Conservation (phyloP, 2,888 invertebrate genomes). For the Abrostola triplasia region DNA sequence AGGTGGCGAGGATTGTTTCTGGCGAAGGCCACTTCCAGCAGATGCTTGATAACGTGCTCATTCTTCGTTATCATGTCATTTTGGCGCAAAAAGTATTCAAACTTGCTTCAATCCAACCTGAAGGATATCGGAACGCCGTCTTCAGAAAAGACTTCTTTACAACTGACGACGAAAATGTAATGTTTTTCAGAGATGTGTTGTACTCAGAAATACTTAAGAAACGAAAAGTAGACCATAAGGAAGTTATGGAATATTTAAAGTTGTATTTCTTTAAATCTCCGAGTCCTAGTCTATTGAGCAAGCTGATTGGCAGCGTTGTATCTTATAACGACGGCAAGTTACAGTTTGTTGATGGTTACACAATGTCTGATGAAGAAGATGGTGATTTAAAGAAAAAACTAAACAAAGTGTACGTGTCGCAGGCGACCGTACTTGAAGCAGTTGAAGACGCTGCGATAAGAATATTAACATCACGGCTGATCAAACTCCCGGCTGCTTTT, state of each 20-base stretch:
- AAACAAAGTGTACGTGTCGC: conserved; percentile 13
- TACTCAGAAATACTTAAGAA: conserved; percentile 23
- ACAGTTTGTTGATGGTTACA: conserved; percentile 8
- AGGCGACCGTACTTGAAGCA: conserved; percentile 22
- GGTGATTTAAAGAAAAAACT: conserved; percentile 13
- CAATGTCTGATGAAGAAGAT: not conserved
- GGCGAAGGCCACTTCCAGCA: not conserved
- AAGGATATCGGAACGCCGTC: conserved; percentile 17
- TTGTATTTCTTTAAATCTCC: conserved; percentile 12
- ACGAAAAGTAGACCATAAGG: not conserved
- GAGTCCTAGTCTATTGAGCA: conserved; percentile 12
- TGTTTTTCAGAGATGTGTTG: conserved; percentile 25
- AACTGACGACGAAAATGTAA: conserved; percentile 18
- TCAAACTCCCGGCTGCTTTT: conserved; percentile 44
- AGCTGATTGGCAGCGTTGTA: conserved; percentile 27
- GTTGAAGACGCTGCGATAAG: conserved; percentile 13
- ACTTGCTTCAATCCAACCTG: conserved; percentile 19
- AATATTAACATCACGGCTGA: conserved; percentile 12
- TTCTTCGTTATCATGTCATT: conserved; percentile 36
- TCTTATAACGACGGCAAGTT: conserved; percentile 21
- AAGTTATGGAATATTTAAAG: not conserved
- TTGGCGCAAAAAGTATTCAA: conserved; percentile 31
- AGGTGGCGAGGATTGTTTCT: conserved; percentile 11
- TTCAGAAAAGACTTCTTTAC: conserved; percentile 33
- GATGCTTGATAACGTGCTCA: conserved; percentile 18